Base-by-base conservation (phyloP, 2,888 invertebrate genomes). In the Rhogogaster chlorosoma region DNA sequence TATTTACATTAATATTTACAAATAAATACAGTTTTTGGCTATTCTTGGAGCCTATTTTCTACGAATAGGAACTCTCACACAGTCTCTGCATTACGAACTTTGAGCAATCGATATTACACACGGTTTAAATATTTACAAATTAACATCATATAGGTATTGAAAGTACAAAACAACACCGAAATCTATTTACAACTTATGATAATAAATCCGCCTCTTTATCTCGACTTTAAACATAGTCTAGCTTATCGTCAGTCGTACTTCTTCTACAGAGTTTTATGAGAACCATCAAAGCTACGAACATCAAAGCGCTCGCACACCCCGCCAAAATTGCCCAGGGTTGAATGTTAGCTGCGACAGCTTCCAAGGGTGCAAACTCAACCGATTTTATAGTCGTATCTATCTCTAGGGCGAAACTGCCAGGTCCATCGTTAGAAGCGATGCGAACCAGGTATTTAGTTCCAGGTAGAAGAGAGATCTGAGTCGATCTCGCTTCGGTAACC, bases 51-150 rank as follows among this genome's bases (percentile, higher is more conserved):
- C 64, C 78, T 22, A 53, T 82, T 85, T 77, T 77, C 38, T 78
- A 84, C 38, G 85, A 90, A 90, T 93, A 93, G 93, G 93, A 93
- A 93, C 93, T 93, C 91, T 93, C 88, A 38, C 91, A 92, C 93
- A 93, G 93, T 93, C 93, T 93, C 91, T 92, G 91, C 89, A 92
- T 93, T 93, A 87, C 88, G 84, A 45, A 70, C 38, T 42, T 83
- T 83, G 83, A 83, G 83, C 83, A 83, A 83, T 67, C 10, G 67
- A 42, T 29, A 83, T 45, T 10, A 45, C 53, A 53, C 45, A 29
- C 9, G 49, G 53, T 77, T 49, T 29, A 61, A 15, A 32, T 80
- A 80, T 80, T 26, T 80, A 80, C 80, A 80, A 80, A 36, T 61
- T 61, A 49, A 57, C 38, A 49, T 45, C 29, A 45, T 22, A 45